Percentiles rank a stretch among this genome's conserved stretches.
phyloP scores from a whole-genome alignment of 2,797 vertebrate species.

The Pteronotus mesoamericanus region DNA sequence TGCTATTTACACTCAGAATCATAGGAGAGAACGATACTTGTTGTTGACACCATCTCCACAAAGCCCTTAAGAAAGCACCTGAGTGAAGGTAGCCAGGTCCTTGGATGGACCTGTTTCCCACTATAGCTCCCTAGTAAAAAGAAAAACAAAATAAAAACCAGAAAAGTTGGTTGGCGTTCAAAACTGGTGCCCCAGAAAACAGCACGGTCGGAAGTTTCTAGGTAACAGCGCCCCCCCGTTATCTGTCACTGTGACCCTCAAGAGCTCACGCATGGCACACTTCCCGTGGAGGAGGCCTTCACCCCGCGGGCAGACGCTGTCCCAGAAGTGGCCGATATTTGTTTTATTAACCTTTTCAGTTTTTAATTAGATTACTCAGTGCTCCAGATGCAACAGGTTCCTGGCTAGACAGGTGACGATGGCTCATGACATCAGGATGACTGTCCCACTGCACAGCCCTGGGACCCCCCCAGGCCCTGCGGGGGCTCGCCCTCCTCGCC shows the following conservation, averaged over 20 bases:
- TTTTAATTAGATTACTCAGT: neutral
- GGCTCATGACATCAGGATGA: neutral
- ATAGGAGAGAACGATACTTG: neutral
- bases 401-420: neutral
- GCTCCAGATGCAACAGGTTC: neutral
- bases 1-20: neutral
- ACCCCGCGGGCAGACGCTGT: neutral
- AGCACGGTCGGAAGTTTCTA: neutral
- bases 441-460: neutral
- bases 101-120: neutral
- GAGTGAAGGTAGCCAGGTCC: neutral
- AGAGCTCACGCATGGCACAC: neutral
- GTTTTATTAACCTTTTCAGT: neutral
- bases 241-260: fast-evolving
- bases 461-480: neutral
- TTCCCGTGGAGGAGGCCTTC: neutral
- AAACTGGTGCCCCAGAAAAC: neutral
- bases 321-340: neutral
- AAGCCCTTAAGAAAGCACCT: neutral
- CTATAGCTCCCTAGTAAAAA: neutral
- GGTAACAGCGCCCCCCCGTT: neutral
- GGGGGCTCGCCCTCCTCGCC: neutral
- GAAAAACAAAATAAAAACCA: too few species aligned
- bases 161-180: neutral
- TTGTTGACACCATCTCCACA: neutral